phyloP scores from a whole-genome alignment of 2,888 invertebrate species.

The Aphidoletes aphidimyza region DNA sequence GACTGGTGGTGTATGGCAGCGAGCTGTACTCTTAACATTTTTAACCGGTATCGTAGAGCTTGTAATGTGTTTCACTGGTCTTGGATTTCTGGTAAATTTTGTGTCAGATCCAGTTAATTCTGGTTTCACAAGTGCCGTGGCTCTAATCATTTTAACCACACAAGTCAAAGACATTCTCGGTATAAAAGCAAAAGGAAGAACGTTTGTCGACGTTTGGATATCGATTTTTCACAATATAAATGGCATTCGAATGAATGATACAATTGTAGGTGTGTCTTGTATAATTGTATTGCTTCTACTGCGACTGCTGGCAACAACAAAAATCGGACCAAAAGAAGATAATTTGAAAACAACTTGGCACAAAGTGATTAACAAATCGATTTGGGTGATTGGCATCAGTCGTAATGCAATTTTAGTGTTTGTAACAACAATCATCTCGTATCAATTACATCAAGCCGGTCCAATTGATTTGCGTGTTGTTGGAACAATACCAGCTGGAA shows the following conservation, averaged over 20 bases:
- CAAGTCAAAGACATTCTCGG: constrained; percentile 85
- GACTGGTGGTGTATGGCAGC: constrained; percentile 73
- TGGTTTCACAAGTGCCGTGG: constrained; percentile 90
- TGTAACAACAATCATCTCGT: constrained; percentile 74
- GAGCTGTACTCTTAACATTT: constrained; percentile 80
- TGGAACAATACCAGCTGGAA: constrained; percentile 78
- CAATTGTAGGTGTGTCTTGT: constrained; percentile 78
- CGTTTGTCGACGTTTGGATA: constrained; percentile 83
- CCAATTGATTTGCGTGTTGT: constrained; percentile 77
- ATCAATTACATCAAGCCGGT: constrained; percentile 68
- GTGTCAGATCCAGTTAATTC: constrained; percentile 90
- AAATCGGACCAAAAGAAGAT: constrained; percentile 71
- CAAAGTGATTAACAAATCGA: constrained; percentile 72
- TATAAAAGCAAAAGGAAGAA: constrained; percentile 77
- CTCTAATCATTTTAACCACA: constrained; percentile 86
- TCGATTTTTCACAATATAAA: constrained; percentile 77
- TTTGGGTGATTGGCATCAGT: constrained; percentile 83
- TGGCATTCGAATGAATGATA: constrained; percentile 77
- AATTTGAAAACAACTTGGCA: constrained; percentile 70
- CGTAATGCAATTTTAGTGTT: constrained; percentile 88
- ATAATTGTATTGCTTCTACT: constrained; percentile 79
- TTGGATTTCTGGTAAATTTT: constrained; percentile 89
- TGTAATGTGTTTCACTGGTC: constrained; percentile 82
- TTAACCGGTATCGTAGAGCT: constrained; percentile 80
- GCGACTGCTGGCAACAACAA: constrained; percentile 76